phyloP scores from a whole-genome alignment of 92 coral and sea anemone genomes.

The Chrysogorgia sp. region DNA sequence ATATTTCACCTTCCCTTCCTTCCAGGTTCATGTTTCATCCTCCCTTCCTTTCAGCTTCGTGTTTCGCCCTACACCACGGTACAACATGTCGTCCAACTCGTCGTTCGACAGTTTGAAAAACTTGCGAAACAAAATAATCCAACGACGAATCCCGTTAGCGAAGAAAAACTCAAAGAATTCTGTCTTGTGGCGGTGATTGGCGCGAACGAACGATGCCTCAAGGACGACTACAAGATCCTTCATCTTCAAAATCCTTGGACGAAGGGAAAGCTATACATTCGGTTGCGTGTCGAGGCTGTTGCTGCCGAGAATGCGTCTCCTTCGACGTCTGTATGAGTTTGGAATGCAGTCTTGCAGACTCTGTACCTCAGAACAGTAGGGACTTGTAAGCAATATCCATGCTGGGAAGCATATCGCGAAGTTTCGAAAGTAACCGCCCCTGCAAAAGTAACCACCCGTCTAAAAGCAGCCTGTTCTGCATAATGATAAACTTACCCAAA shows the following conservation, averaged over 20 bases:
- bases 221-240: slow-evolving; percentile 79
- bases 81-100: slow-evolving; percentile 82
- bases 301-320: slow-evolving; percentile 68
- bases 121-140: slow-evolving; percentile 65
- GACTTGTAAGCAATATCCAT: no score
- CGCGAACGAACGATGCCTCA: slow-evolving; percentile 86
- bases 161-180: slow-evolving; percentile 66
- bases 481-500: no score
- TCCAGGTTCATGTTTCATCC: no score
- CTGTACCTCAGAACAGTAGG: neutral
- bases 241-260: slow-evolving; percentile 96
- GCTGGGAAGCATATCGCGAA: no score
- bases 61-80: slow-evolving; percentile 82
- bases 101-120: slow-evolving; percentile 79
- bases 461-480: no score
- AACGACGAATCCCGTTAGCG: slow-evolving; percentile 50
- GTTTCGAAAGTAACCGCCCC: no score
- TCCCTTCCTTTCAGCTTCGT: slow-evolving; percentile 81
- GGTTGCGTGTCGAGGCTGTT: slow-evolving; percentile 87
- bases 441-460: no score
- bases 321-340: slow-evolving; percentile 20
- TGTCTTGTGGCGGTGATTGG: slow-evolving; percentile 94
- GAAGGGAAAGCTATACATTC: slow-evolving; percentile 80
- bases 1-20: no score
- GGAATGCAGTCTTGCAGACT: neutral